Evolutionary conservation across 1,140 invertebrate genomes (phyloP).

Genomic region (Calephelis virginiensis): DNA sequence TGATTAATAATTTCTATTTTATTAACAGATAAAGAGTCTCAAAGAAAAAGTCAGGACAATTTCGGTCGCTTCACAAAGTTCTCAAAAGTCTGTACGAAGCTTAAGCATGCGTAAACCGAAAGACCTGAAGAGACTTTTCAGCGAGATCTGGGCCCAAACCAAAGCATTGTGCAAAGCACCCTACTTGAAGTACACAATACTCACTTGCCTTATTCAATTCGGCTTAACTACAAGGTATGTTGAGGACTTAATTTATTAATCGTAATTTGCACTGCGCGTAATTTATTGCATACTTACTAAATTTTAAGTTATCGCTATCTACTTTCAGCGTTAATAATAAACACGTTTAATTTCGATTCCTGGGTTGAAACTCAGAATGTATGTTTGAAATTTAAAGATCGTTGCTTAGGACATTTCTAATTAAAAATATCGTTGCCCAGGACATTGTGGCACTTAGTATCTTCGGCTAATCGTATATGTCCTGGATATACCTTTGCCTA

Average conservation of each 20-base stretch:
- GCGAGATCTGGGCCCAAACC: slow-evolving; percentile 84
- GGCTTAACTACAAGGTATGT: slow-evolving; percentile 84
- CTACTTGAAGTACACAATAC: slow-evolving; percentile 84
- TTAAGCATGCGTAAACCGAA: slow-evolving; percentile 83
- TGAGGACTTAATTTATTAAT: slow-evolving; percentile 1
- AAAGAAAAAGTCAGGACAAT: slow-evolving; percentile 83
- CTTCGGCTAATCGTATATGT: no score
- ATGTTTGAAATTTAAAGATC: no score
- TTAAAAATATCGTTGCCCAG: no score
- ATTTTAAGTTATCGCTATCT: no score
- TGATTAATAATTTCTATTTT: slow-evolving; percentile 18
- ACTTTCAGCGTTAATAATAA: no score
- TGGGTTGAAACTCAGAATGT: no score
- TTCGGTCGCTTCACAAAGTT: slow-evolving; percentile 80
- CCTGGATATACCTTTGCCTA: no score
- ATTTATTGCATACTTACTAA: no score
- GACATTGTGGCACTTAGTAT: no score
- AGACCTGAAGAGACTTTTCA: slow-evolving; percentile 81
- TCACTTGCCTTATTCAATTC: slow-evolving; percentile 86
- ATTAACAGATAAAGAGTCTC: slow-evolving; percentile 80
- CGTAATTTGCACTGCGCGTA: background rate
- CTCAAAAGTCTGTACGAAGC: slow-evolving; percentile 79
- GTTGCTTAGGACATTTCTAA: no score
- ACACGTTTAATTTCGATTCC: no score
- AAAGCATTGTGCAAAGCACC: slow-evolving; percentile 84